Percentiles rank a stretch among this genome's conserved stretches.
Conservation (phyloP, 1,140 invertebrate species). For the Drosophila insularis region DNA sequence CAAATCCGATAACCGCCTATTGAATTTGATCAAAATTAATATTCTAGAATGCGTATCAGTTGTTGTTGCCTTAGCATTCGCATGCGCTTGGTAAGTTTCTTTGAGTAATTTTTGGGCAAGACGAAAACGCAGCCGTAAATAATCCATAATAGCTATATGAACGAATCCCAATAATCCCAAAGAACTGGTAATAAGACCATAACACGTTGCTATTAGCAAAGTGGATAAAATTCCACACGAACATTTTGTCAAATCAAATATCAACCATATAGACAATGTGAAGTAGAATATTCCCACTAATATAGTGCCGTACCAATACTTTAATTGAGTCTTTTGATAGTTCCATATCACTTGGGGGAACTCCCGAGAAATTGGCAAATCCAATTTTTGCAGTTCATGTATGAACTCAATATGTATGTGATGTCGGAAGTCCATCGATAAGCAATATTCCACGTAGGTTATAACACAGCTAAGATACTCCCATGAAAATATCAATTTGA, state of each 20-base stretch:
- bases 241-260: conserved; percentile 56
- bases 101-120: conserved; percentile 50
- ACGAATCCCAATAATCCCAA: conserved; percentile 55
- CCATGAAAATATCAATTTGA: conserved; percentile 55
- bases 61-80: neutral
- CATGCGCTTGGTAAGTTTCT: conserved; percentile 25
- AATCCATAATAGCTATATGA: conserved; percentile 65
- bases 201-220: conserved; percentile 49
- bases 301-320: conserved; percentile 53
- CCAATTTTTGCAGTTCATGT: conserved; percentile 47
- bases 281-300: conserved; percentile 33
- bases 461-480: conserved; percentile 52
- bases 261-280: conserved; percentile 41
- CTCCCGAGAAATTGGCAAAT: conserved; percentile 30
- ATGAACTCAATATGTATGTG: conserved; percentile 37
- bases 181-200: conserved; percentile 51
- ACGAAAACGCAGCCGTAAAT: conserved; percentile 62
- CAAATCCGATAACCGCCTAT: conserved; percentile 46
- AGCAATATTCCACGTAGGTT: conserved; percentile 48
- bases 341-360: conserved; percentile 63
- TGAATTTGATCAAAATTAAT: conserved; percentile 37
- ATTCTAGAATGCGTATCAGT: conserved; percentile 25
- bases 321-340: conserved; percentile 52
- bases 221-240: conserved; percentile 57
- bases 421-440: conserved; percentile 42